phyloP scores from a whole-genome alignment of 2,113 vertebrate species.

The Hemiscyllium ocellatum region DNA sequence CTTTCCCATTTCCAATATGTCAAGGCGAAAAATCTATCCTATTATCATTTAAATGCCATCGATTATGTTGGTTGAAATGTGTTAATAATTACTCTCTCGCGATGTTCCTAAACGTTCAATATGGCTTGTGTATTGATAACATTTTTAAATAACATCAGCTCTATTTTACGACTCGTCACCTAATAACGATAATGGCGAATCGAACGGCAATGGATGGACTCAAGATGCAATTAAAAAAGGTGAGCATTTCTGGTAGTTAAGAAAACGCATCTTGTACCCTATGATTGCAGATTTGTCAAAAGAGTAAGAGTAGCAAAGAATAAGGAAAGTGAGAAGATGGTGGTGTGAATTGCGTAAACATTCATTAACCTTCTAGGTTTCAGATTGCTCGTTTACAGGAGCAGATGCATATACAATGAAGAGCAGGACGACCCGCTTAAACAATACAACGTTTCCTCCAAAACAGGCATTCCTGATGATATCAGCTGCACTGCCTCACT shows the following conservation, averaged over 20 bases:
- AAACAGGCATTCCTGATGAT: neutral
- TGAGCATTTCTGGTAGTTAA: neutral
- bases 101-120: neutral
- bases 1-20: neutral
- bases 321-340: neutral
- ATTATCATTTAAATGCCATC: conserved; percentile 7
- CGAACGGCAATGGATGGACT: neutral
- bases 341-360: neutral
- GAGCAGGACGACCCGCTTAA: neutral
- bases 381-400: neutral
- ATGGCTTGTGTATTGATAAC: neutral
- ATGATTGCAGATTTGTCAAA: neutral
- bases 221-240: neutral
- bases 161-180: neutral
- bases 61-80: conserved; percentile 29
- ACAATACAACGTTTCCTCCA: neutral
- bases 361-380: neutral
- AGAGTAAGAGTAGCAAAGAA: neutral
- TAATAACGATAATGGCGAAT: neutral
- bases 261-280: neutral
- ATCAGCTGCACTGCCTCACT: neutral
- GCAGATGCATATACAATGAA: neutral
- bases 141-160: conserved; percentile 16
- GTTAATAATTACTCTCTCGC: conserved; percentile 24
- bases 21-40: neutral